Base-by-base conservation (phyloP, 2,113 vertebrate genomes). In the Leptobrachium leishanense region DNA sequence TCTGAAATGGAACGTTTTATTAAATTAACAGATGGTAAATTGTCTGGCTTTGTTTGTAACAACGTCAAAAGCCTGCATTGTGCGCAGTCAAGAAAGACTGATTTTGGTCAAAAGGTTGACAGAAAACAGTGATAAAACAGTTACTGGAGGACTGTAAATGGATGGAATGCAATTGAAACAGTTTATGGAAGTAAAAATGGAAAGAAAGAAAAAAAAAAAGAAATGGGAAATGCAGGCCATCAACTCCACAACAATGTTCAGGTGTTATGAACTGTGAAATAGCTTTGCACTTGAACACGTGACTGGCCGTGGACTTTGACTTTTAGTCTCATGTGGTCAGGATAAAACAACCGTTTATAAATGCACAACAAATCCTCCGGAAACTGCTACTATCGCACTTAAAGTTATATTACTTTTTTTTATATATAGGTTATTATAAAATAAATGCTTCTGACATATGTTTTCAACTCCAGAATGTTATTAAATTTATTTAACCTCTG, bases 181-280 rank as follows among this genome's bases (percentile, higher is more conserved):
- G 67, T 70, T 70, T 77, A 63, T 74, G 53, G 31, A 81, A 74
- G 53, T 68, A 74, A 69, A 81, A 81, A 59, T 50, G 41, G 54
- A 46, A 64, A 80, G 74, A 80, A 70, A 53, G 53, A 46, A 80
- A 63, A 62, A 55, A 46, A 62, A 44, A 42, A 42, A 59, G 53
- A 54, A 80, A 74, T 67, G 62, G 59, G 63, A 68, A 73, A 80
- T 80, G 50, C 63, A 57, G 70, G 70, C 68, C 63, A 80, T 73
- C 46, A 39, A 9, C 46, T 80, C 39, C 3, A 13, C 50, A 68
- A 68, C 64, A 74, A 68, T 80, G 77, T 43, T 41, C 77, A 81
- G 15, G 65, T 68, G 11, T 68, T 81, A 66, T 74, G 53, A 81
- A 62, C 78, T 81, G 72, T 74, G 72, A 79, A 79, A 79, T 79